Base-by-base conservation (phyloP, 2,888 invertebrate genomes). In the Lottia gigantea region DNA sequence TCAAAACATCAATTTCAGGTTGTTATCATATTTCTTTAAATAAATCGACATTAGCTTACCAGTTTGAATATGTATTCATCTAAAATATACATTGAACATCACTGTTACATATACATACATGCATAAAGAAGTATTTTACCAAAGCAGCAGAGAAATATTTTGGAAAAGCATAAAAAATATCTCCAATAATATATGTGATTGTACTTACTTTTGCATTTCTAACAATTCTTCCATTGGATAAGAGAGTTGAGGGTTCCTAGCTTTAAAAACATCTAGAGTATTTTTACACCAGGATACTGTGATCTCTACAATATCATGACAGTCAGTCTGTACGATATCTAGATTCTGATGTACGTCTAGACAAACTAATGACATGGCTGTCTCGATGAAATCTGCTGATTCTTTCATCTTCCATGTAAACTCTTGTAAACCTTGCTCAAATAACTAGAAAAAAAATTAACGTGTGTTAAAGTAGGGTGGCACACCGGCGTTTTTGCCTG, bases 321-420 rank as follows among this genome's bases (percentile, higher is more conserved):
- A 85, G 78, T 88, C 87, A 16, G 84, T 85, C 77, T 88, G 88
- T 12, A 88, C 85, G 45, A 84, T 76, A 72, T 87, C 87, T 45
- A 88, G 81, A 66, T 85, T 87, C 68, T 83, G 83, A 72, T 86
- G 85, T 7, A 88, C 82, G 71, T 88, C 88, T 26, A 83, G 68
- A 74, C 87, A 87, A 14, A 88, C 87, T 7, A 88, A 79, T 1
- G 86, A 82, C 77, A 85, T 85, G 45, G 87, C 87, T 62, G 82
- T 82, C 76, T 88, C 88, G 31, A 88, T 87, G 74, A 87, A 88
- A 77, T 88, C 88, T 16, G 82, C 83, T 19, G 85, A 85, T 71
- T 88, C 88, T 71, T 86, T 85, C 78, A 86, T 87, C 69, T 84
- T 85, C 88, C 88, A 88, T 11, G 86, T 88, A 69, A 79, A 83